A percentile compares a stretch with the other conserved stretches of the same genome.
These are phyloP conservation scores for Chaetodon auriga DNA, from an alignment of 2,113 vertebrate genomes.

Conservation along the genomic window DNA sequence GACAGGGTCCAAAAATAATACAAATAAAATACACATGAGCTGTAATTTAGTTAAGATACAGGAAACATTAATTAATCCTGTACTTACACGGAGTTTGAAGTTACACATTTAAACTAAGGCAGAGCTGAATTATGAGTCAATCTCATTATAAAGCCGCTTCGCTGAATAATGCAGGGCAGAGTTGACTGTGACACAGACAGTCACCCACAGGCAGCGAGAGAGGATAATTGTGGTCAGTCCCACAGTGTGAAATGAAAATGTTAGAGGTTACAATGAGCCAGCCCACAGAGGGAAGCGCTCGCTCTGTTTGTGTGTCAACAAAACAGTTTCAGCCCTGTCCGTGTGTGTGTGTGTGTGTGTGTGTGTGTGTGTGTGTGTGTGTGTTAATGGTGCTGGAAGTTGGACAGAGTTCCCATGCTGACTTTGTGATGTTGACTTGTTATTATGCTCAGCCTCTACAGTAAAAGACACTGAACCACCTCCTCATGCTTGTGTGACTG, in stretches of 20 bases:
- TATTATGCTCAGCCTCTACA: not conserved
- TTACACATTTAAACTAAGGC: not conserved
- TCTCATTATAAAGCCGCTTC: conserved; percentile 20
- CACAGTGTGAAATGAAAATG: conserved; percentile 9
- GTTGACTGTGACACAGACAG: conserved; percentile 10
- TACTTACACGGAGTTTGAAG: not conserved
- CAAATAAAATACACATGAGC: not conserved
- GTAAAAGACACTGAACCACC: not conserved
- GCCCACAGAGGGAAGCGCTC: too few species aligned
- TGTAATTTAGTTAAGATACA: not conserved
- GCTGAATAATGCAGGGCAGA: conserved; percentile 11
- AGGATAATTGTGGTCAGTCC: not conserved
- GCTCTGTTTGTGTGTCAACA: too few species aligned
- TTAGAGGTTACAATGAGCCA: not conserved
- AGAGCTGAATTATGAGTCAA: not conserved
- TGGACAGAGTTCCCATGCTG: not conserved
- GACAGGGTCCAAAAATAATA: not conserved
- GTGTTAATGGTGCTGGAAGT: not conserved
- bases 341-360: not conserved
- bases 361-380: not conserved
- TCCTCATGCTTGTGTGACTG: not conserved
- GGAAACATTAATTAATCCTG: not conserved
- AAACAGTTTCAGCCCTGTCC: too few species aligned
- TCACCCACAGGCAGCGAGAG: not conserved
- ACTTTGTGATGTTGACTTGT: not conserved